Evolutionary conservation across 2,113 vertebrate genomes (phyloP), one percentile per base, ranked within the genome.

Genomic region (Halichoerus grypus): DNA sequence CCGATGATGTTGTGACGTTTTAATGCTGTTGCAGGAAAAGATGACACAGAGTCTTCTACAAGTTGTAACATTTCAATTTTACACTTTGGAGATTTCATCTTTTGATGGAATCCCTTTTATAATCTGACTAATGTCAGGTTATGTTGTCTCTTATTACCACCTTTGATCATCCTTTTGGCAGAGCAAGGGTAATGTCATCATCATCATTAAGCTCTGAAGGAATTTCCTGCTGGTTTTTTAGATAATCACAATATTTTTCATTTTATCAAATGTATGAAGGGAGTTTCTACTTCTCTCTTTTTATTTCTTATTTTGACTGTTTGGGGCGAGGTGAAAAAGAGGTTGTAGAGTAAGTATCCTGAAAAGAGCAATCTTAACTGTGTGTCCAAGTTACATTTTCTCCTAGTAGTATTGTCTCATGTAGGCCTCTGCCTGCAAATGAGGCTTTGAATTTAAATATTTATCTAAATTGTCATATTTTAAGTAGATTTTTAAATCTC

Each of bases 181-280:
- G 76, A 96, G 77, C 67, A 83, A 36, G 53, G 49, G 76, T 97
- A 95, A 97, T 91, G 55, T 67, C 90, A 94, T 53, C 67, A 84
- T 79, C 51, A 79, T 94, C 83, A 89, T 96, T 90, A 97, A 97
- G 61, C 79, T 77, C 65, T 85, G 61, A 13, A 36, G 91, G 51
- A 86, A 92, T 80, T 96, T 93, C 95, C 51, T 71, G 33, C 51
- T 97, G 83, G 2, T 42, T 61, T 96, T 83, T 82, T 79, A 80
- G 87, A 94, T 88, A 97, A 97, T 94, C 88, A 96, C 65, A 88
- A 59, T 94, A 81, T 63, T 97, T 97, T 91, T 94, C 55, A 94
- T 96, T 98, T 88, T 69, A 71, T 72, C 79, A 81, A 93, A 97
- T 88, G 4, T 55, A 49, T 4, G 18, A 81, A 81, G 59, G 28